A percentile compares a stretch with the other conserved stretches of the same genome.
phyloP scores from a whole-genome alignment of 2,113 vertebrate genomes.

The Zosterops pallidus region DNA sequence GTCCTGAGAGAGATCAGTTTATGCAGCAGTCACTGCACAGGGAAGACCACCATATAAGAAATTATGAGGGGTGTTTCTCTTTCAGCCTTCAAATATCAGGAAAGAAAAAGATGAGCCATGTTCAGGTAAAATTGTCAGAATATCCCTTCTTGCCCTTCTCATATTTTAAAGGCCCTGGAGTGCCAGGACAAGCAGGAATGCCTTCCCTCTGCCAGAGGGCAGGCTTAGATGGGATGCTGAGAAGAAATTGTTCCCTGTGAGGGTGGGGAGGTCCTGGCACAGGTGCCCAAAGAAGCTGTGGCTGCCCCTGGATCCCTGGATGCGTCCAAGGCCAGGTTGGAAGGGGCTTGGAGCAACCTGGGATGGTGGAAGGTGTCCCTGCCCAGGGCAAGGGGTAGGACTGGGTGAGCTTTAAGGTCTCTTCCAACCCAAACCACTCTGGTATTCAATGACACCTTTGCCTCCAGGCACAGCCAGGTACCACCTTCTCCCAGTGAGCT shows the following conservation, averaged over 20 bases:
- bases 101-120: not conserved
- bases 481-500: not conserved
- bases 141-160: not conserved
- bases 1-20: not conserved
- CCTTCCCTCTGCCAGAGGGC: not conserved
- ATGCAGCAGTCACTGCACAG: not conserved
- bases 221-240: too few relatives aligned
- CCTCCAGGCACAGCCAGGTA: not conserved
- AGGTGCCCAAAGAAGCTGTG: not conserved
- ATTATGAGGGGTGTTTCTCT: not conserved
- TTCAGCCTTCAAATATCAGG: not conserved
- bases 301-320: not conserved
- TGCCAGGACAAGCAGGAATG: too few relatives aligned
- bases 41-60: not conserved
- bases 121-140: not conserved
- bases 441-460: not conserved
- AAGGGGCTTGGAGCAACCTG: rapidly evolving
- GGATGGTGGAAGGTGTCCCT: rapidly evolving
- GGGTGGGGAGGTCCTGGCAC: rapidly evolving
- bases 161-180: not conserved
- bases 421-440: not conserved
- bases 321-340: rapidly evolving
- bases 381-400: rapidly evolving
- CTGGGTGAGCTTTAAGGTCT: not conserved
- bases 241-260: not conserved